phyloP scores from a whole-genome alignment of 1,140 invertebrate species.

The Cecropterus lyciades region DNA sequence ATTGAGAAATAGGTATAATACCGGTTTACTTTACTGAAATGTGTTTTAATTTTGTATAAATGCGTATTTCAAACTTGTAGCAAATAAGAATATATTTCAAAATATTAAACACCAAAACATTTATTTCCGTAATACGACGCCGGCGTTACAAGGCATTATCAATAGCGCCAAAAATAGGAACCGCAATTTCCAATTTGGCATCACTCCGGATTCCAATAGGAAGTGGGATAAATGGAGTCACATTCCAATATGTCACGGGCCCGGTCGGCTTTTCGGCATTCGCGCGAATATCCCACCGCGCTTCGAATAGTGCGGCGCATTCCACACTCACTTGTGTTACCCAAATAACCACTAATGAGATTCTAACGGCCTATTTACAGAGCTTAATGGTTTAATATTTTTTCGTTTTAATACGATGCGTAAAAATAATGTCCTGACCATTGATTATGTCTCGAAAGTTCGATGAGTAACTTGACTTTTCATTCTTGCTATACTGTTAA shows the following conservation, averaged over 20 bases:
- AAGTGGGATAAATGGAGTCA: constrained; percentile 83
- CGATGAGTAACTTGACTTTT: too few relatives aligned
- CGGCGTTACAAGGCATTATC: constrained; percentile 75
- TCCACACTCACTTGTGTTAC: constrained; percentile 49
- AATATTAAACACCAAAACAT: not conserved
- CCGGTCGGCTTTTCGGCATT: constrained; percentile 70
- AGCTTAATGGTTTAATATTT: not conserved
- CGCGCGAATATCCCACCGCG: constrained; percentile 48
- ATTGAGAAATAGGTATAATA: too few relatives aligned
- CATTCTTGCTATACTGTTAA: too few relatives aligned
- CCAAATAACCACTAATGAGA: constrained; percentile 56
- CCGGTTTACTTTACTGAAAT: too few relatives aligned
- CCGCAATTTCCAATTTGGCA: constrained; percentile 82
- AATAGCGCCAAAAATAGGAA: constrained; percentile 80
- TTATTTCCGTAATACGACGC: constrained; percentile 1
- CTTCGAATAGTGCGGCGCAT: constrained; percentile 43
- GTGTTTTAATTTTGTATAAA: too few relatives aligned
- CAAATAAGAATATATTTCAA: not conserved
- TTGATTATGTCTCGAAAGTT: too few relatives aligned
- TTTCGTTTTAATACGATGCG: not conserved
- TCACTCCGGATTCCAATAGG: constrained; percentile 84
- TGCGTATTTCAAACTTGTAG: too few relatives aligned
- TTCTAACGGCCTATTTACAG: constrained; percentile 46
- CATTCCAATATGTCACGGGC: constrained; percentile 83
- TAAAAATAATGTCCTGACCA: too few relatives aligned